phyloP scores from a whole-genome alignment of 2,888 invertebrate species.

The Himalopsyche anomala region DNA sequence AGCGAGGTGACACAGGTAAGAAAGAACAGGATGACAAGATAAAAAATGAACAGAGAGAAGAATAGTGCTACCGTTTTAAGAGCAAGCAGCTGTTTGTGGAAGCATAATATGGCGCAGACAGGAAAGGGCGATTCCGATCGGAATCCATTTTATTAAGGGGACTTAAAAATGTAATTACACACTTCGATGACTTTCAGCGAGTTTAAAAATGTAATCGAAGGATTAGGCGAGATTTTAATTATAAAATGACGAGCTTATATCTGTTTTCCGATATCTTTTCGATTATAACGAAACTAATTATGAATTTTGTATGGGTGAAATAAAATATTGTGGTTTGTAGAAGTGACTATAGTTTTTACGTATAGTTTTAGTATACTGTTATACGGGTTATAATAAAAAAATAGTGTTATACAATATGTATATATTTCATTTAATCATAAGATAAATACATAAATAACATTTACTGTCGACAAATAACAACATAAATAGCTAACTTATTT shows the following conservation, averaged over 20 bases:
- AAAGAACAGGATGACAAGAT: conserved; percentile 22
- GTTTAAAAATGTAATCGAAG: conserved; percentile 30
- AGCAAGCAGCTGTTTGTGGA: conserved; percentile 29
- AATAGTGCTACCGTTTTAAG: background rate
- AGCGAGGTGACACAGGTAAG: conserved; percentile 14
- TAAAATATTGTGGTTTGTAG: too few species aligned
- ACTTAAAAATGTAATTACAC: conserved; percentile 34
- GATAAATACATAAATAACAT: too few species aligned
- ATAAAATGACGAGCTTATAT: conserved; percentile 4
- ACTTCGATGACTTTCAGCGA: conserved; percentile 27
- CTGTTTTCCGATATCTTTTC: background rate
- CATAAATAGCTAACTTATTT: too few species aligned
- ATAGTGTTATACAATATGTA: too few species aligned
- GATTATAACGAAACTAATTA: background rate
- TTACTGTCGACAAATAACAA: too few species aligned
- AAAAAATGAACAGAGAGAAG: conserved; percentile 8
- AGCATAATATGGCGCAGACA: background rate
- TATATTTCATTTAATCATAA: too few species aligned
- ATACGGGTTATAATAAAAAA: too few species aligned
- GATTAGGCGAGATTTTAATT: conserved; percentile 23
- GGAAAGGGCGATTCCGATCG: conserved; percentile 1
- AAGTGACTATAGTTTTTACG: too few species aligned
- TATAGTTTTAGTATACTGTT: too few species aligned
- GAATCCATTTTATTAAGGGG: conserved; percentile 26
- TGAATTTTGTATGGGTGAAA: too few species aligned